Evolutionary conservation across 2,888 invertebrate species (phyloP).

Genomic region (Blomia tropicalis): DNA sequence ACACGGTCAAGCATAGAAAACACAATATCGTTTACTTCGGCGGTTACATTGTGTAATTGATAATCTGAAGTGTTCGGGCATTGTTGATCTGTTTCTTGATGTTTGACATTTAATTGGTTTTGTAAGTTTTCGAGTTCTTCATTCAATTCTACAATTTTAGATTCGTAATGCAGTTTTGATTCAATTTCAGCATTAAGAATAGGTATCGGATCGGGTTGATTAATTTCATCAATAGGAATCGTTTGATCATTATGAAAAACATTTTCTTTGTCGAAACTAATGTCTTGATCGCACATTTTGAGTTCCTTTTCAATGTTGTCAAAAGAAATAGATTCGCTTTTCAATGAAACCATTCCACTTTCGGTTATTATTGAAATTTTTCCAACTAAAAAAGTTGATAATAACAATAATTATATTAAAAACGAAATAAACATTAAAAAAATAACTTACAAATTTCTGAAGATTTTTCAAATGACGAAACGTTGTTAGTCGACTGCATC

Average conservation of each 20-base stretch:
- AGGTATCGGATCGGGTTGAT: not conserved
- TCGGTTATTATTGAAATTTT: too few species aligned
- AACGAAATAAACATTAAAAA: too few species aligned
- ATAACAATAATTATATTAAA: too few species aligned
- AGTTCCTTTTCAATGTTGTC: not conserved
- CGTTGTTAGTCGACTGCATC: too few species aligned
- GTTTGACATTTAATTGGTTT: not conserved
- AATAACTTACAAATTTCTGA: too few species aligned
- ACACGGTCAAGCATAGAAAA: not conserved
- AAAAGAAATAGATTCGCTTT: not conserved
- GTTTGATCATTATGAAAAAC: not conserved
- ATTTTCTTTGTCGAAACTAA: not conserved
- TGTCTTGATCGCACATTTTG: not conserved
- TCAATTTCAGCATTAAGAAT: not conserved
- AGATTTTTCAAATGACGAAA: too few species aligned
- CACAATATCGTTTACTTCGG: not conserved
- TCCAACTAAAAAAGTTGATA: too few species aligned
- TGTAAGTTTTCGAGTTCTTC: not conserved
- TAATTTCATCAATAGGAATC: not conserved
- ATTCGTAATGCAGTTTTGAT: not conserved
- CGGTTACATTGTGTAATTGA: not conserved
- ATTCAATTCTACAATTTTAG: conserved; percentile 1
- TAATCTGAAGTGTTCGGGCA: not conserved
- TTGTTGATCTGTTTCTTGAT: not conserved
- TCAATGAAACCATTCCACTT: too few species aligned